Evolutionary conservation across 1,140 invertebrate genomes (phyloP).

Genomic region (Drosophila sechellia): DNA sequence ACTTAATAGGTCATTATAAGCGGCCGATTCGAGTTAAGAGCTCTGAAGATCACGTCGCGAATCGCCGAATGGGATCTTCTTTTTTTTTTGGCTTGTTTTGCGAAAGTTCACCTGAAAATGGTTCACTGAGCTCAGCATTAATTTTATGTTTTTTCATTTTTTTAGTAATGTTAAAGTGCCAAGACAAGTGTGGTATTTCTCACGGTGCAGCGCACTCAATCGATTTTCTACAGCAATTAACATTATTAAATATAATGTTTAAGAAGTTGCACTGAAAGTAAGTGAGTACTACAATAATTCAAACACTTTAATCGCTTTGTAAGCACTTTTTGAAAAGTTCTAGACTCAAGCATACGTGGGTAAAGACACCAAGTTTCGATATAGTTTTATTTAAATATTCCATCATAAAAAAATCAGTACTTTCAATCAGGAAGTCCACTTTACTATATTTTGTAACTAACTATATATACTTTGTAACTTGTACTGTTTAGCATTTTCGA

Average conservation of each 20-base stretch:
- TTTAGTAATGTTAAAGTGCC: not conserved
- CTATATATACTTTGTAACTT: too few species aligned
- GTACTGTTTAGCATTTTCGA: not conserved
- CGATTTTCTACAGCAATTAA: constrained; percentile 21
- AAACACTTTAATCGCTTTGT: not conserved
- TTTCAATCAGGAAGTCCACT: not conserved
- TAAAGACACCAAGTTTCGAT: too few species aligned
- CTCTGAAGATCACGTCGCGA: constrained; percentile 38
- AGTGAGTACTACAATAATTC: not conserved
- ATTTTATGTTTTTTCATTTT: not conserved
- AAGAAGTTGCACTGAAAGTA: constrained; percentile 10
- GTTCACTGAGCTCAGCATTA: constrained; percentile 8
- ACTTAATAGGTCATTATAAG: constrained; percentile 57
- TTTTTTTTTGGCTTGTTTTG: constrained; percentile 14
- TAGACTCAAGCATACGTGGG: too few species aligned
- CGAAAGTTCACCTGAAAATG: constrained; percentile 9
- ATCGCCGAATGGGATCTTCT: constrained; percentile 14
- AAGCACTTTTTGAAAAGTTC: not conserved
- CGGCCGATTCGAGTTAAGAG: constrained; percentile 27
- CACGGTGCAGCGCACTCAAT: constrained; percentile 25
- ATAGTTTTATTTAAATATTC: too few species aligned
- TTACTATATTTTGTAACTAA: too few species aligned
- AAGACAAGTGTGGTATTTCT: constrained; percentile 6
- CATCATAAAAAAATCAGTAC: too few species aligned
- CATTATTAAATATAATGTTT: constrained; percentile 26